Base-by-base conservation (phyloP, 2,888 invertebrate genomes). In the Hypena proboscidalis region DNA sequence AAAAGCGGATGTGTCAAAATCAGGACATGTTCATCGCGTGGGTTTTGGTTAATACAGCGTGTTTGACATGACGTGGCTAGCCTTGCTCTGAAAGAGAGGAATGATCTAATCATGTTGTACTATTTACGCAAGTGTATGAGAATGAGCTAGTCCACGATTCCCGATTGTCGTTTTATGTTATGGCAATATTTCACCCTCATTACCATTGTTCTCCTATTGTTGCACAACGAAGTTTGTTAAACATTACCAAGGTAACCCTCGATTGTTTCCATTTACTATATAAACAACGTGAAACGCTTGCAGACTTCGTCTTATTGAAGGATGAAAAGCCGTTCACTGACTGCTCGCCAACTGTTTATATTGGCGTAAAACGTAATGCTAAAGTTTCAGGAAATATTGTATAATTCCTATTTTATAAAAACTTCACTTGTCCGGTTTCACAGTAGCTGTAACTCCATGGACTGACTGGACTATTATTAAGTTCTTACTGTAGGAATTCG, bases 161-260 rank as follows among this genome's bases (percentile, higher is more conserved):
- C 54, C 66, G 64, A 74, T 73, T 75, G 75, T 72, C 70, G 73
- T 59, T 64, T 51, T 53, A 74, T 89, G 82, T 90, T 90, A 85
- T 88, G 84, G 81, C 77, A 90, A 88, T 76, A 85, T 72, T 69
- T 67, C 70, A 71, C 70, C 71, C 67, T 66, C 58, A 56, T 66
- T 49, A 58, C 79, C 78, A 87, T 90, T 90, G 89, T 90, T 87
- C 85, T 65, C 65, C 58, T 67, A 67, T 67, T 70, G 77, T 86
- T 87, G 79, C 83, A 79, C 83, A 86, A 87, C 75, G 55, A 47
- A 82, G 80, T 88, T 88, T 89, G 71, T 71, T 77, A 88, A 90
- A 90, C 82, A 88, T 77, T 74, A 54, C 65, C 74, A 66, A 74
- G 72, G 70, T 63, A 72, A 64, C 67, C 67, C 68, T 68, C 71